These are phyloP conservation scores for Papilio polytes DNA, from an alignment of 1,140 invertebrate genomes.

Conservation along the genomic window DNA sequence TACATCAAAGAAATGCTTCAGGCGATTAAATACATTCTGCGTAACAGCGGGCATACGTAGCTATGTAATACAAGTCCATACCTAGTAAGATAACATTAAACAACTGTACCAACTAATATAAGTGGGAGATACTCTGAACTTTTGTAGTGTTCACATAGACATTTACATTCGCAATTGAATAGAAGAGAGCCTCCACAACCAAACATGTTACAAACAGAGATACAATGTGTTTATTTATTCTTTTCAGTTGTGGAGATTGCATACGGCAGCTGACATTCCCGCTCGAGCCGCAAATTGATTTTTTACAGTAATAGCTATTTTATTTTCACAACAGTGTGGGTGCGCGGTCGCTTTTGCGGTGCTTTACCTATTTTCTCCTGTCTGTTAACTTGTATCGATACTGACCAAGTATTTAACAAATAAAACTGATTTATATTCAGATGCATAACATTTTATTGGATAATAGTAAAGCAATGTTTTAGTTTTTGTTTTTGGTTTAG, in stretches of 20 bases:
- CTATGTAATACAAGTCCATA: background rate
- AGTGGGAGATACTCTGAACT: background rate
- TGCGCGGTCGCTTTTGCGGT: constrained; percentile 1
- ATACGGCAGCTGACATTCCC: constrained; percentile 28
- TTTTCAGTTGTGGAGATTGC: constrained; percentile 27
- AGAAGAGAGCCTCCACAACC: background rate
- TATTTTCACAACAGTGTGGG: constrained; percentile 8
- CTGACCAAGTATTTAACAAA: background rate
- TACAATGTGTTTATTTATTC: constrained; percentile 34
- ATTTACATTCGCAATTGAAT: constrained; percentile 4
- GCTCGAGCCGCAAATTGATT: constrained; percentile 23
- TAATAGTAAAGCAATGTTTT: too few species aligned
- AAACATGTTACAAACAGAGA: constrained; percentile 19
- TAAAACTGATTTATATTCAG: background rate
- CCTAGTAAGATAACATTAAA: constrained; percentile 10
- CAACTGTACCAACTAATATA: background rate
- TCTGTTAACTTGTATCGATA: background rate
- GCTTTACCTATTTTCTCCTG: constrained; percentile 5
- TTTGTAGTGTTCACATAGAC: constrained; percentile 4
- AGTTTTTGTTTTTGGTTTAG: too few species aligned
- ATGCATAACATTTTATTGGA: background rate
- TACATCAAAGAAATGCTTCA: constrained; percentile 21
- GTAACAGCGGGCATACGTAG: background rate
- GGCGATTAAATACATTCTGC: constrained; percentile 10
- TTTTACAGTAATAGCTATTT: constrained; percentile 26